These are phyloP conservation scores for Amphipyra tragopoginis DNA, from an alignment of 2,888 invertebrate species.

Conservation along the genomic window DNA sequence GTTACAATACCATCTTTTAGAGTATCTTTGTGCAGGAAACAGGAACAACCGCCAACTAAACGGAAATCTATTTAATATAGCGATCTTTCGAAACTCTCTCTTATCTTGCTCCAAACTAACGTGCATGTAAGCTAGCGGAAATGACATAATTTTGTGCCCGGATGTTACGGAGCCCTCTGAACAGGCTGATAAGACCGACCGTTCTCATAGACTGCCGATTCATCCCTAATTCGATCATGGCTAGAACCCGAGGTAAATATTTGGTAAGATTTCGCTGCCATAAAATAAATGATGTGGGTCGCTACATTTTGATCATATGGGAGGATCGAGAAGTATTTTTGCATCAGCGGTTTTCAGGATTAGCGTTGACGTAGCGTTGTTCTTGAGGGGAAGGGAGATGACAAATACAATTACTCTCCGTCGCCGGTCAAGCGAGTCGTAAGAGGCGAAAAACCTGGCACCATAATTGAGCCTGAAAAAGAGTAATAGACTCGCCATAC, in stretches of 20 bases:
- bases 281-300: not conserved
- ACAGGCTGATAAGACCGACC: constrained; percentile 34
- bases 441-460: too few species aligned
- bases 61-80: constrained; percentile 8
- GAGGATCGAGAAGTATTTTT: too few species aligned
- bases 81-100: constrained; percentile 4
- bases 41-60: not conserved
- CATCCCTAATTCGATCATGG: constrained; percentile 38
- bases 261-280: constrained; percentile 30
- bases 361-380: too few species aligned
- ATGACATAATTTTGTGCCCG: constrained; percentile 38
- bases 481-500: too few species aligned
- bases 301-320: constrained; percentile 12
- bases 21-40: not conserved
- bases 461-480: too few species aligned
- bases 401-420: too few species aligned
- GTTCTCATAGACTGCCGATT: constrained; percentile 20
- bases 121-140: constrained; percentile 19
- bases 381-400: too few species aligned
- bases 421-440: too few species aligned
- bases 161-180: constrained; percentile 21
- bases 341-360: too few species aligned
- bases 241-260: constrained; percentile 26
- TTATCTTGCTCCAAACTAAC: constrained; percentile 31
- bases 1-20: not conserved